A percentile compares a stretch with the other conserved stretches of the same genome.
phyloP scores from a whole-genome alignment of 2,113 vertebrate genomes.

The Otocyon megalotis region DNA sequence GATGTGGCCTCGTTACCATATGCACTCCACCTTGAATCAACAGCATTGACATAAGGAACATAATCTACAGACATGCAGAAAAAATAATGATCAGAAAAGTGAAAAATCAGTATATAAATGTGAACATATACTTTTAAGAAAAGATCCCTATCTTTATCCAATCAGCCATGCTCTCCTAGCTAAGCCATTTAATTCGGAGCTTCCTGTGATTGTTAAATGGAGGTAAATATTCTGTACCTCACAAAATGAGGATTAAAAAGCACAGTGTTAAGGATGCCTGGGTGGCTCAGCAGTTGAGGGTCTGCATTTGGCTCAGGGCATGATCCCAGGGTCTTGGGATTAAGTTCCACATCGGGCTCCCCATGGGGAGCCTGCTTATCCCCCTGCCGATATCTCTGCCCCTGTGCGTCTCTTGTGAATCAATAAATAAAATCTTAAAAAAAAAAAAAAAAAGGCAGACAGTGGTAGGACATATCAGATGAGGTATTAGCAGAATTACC shows the following conservation, averaged over 20 bases:
- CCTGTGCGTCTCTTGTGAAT: too few relatives aligned
- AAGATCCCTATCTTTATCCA: neutral
- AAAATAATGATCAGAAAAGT: constrained; percentile 56
- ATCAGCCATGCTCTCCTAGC: neutral
- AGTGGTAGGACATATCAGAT: neutral
- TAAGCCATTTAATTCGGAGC: constrained; percentile 41
- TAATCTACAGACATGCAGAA: constrained; percentile 89
- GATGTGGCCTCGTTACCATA: constrained; percentile 93
- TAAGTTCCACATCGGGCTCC: too few relatives aligned
- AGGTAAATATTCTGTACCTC: neutral
- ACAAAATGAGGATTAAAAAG: neutral
- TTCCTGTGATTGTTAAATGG: constrained; percentile 6
- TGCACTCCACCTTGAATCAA: constrained; percentile 95
- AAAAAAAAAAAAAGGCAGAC: neutral
- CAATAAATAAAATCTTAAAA: too few relatives aligned
- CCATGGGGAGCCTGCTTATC: too few relatives aligned
- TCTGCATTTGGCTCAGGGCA: too few relatives aligned
- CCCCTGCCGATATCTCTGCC: too few relatives aligned
- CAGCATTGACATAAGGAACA: constrained; percentile 92
- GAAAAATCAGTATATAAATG: neutral
- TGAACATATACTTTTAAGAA: neutral
- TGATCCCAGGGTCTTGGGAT: too few relatives aligned
- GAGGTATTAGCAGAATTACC: constrained; percentile 84
- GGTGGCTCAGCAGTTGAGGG: too few relatives aligned
- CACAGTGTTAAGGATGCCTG: neutral